Evolutionary conservation across 2,797 vertebrate genomes (phyloP).

Genomic region (Caiman crocodilus): DNA sequence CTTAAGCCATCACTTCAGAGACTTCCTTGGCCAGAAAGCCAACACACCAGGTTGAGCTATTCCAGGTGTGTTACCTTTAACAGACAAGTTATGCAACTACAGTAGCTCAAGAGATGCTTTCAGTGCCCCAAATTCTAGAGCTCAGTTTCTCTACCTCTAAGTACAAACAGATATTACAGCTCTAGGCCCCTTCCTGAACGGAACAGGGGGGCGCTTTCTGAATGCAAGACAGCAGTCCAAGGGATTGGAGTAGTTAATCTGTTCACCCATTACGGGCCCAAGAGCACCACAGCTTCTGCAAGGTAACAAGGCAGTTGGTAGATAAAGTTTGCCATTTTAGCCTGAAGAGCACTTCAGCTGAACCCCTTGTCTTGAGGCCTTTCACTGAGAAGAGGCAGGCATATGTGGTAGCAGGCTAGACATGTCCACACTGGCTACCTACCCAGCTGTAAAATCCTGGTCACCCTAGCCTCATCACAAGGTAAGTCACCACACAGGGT

Average conservation of each 20-base stretch:
- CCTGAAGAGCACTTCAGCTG: too few species aligned
- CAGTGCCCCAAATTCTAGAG: not conserved
- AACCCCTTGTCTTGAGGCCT: too few species aligned
- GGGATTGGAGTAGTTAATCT: not conserved
- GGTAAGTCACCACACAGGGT: not conserved
- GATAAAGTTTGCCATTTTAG: too few species aligned
- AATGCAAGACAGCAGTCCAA: not conserved
- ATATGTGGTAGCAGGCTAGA: too few species aligned
- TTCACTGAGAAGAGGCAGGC: too few species aligned
- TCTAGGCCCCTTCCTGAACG: not conserved
- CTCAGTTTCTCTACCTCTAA: not conserved
- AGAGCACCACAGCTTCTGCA: not conserved
- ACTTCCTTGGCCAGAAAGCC: not conserved
- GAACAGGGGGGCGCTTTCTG: not conserved
- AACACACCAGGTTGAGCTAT: accelerated
- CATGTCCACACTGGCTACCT: too few species aligned
- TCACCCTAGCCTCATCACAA: not conserved
- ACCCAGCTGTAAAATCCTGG: too few species aligned
- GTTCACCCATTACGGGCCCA: conserved; percentile 18
- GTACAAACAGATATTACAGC: not conserved
- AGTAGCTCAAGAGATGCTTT: not conserved
- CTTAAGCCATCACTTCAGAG: too few species aligned
- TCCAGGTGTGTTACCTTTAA: not conserved
- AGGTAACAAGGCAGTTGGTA: not conserved
- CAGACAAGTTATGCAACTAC: not conserved